These are phyloP conservation scores for Lepidocyrtoides sp. DNA, from an alignment of 2,888 invertebrate species.

Conservation along the genomic window DNA sequence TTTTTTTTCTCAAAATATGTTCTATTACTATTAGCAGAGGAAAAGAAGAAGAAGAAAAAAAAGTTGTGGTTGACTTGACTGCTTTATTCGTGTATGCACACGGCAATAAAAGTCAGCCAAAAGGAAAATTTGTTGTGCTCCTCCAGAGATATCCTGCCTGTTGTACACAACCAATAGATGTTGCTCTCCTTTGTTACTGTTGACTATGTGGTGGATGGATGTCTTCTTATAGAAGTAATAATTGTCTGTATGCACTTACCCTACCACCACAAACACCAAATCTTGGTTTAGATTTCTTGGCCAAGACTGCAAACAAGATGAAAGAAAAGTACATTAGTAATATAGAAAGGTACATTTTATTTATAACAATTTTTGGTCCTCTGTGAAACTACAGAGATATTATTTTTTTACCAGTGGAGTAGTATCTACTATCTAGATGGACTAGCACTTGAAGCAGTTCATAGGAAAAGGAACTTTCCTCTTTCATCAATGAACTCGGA, in stretches of 20 bases:
- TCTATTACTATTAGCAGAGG: neutral
- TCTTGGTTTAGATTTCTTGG: too few species aligned
- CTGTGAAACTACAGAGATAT: too few species aligned
- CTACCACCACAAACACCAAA: too few species aligned
- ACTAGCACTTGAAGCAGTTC: too few species aligned
- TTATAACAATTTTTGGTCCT: too few species aligned
- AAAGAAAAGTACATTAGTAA: too few species aligned
- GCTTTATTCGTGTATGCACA: neutral
- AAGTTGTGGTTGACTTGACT: neutral
- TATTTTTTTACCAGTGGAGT: too few species aligned
- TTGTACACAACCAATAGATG: neutral
- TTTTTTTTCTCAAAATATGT: constrained; percentile 16
- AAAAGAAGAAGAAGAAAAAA: neutral
- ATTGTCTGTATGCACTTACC: neutral
- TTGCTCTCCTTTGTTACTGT: neutral
- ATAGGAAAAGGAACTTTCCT: constrained; percentile 23
- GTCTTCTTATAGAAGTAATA: neutral
- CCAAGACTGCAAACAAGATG: too few species aligned
- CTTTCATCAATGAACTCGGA: constrained; percentile 40
- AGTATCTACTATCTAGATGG: too few species aligned
- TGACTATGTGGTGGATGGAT: too few species aligned
- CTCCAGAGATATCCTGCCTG: neutral
- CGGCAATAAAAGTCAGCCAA: constrained; percentile 31
- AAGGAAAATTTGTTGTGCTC: constrained; percentile 8
- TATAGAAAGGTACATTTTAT: too few species aligned